Evolutionary conservation across 2,888 invertebrate genomes (phyloP), one percentile per base, ranked within the genome.

Genomic region (Blastobasis lacticolella): DNA sequence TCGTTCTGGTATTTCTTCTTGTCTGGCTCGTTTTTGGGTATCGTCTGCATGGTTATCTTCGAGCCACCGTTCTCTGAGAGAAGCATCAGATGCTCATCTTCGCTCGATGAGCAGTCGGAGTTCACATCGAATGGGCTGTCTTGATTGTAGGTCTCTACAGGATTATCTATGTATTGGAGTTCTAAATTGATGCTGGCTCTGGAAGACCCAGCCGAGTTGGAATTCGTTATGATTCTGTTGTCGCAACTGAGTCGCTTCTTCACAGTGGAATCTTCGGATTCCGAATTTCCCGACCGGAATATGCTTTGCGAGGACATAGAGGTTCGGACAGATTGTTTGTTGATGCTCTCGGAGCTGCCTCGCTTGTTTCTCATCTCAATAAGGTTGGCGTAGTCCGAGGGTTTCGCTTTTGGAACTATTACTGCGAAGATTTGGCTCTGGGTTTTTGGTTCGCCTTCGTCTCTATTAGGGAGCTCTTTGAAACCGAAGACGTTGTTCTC

Each of bases 221-320:
- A 61, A 46, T 69, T 71, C 0, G 65, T 60, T 0, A 74, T 74
- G 4, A 80, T 70, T 77, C 89, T 62, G 75, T 90, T 61, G 71
- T 91, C 65, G 80, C 90, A 75, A 54, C 86, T 86, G 0, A 84
- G 42, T 54, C 90, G 64, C 70, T 89, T 75, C 63, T 90, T 82
- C 0, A 80, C 63, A 0, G 83, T 84, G 0, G 87, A 88, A 49
- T 88, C 88, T 57, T 86, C 86, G 0, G 86, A 87, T 54, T 86
- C 88, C 0, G 88, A 87, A 51, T 79, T 67, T 0, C 71, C 78
- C 0, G 76, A 76, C 57, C 81, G 81, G 38, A 78, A 69, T 51
- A 81, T 75, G 54, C 83, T 84, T 46, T 86, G 84, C 0, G 81
- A 81, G 0, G 86, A 86, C 54, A 78, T 67, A 0, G 84, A 84